Percentiles rank a stretch among this genome's conserved stretches.
phyloP scores from a whole-genome alignment of 2,113 vertebrate genomes.

The Muscicapa adusta region DNA sequence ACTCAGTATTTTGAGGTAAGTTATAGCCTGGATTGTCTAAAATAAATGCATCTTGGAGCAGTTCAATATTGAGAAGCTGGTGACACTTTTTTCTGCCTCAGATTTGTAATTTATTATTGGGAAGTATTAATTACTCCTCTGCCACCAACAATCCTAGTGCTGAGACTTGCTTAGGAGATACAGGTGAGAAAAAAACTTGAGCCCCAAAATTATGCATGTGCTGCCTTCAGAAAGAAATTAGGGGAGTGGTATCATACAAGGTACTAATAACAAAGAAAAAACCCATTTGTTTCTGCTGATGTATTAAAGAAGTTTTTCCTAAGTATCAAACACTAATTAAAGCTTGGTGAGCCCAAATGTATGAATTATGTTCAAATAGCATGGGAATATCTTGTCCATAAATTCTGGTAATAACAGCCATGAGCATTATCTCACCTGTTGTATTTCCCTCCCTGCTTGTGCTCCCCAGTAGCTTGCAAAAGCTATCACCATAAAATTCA shows the following conservation, averaged over 20 bases:
- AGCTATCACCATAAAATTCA: not conserved
- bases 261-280: not conserved
- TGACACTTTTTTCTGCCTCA: not conserved
- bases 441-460: not conserved
- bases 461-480: not conserved
- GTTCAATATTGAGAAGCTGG: not conserved
- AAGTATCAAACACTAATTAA: not conserved
- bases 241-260: not conserved
- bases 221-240: not conserved
- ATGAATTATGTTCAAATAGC: not conserved
- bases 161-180: not conserved
- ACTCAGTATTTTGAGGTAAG: not conserved
- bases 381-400: not conserved
- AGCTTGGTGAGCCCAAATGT: not conserved
- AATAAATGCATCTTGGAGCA: not conserved
- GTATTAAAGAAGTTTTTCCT: not conserved
- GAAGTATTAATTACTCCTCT: not conserved
- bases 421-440: not conserved
- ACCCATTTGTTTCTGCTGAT: not conserved
- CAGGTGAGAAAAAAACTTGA: not conserved
- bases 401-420: not conserved
- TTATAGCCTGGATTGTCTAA: not conserved
- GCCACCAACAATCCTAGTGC: not conserved
- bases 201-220: not conserved
- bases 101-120: not conserved